A percentile compares a stretch with the other conserved stretches of the same genome.
Evolutionary conservation across 2,888 invertebrate species (phyloP).

Genomic region (Apotomis betuletana): DNA sequence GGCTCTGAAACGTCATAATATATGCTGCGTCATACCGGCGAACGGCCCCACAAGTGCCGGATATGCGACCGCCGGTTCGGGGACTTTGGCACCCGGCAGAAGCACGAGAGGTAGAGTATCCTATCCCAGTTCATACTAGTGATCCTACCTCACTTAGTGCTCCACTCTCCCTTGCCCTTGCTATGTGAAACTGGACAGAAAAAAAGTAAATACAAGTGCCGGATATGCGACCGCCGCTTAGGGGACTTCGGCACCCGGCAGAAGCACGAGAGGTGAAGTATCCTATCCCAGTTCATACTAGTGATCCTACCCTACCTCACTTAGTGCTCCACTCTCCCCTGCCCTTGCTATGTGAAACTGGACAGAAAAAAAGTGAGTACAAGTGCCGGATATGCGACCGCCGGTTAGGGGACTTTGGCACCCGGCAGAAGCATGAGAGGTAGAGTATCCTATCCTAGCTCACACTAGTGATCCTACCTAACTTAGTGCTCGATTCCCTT

Average conservation of each 20-base stretch:
- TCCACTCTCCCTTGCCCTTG: slow-evolving; percentile 40
- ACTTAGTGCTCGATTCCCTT: slow-evolving; percentile 46
- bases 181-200: slow-evolving; percentile 67
- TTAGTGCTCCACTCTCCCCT: too few species aligned
- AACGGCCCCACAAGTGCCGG: slow-evolving; percentile 71
- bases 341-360: slow-evolving; percentile 59
- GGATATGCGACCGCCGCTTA: slow-evolving; percentile 74
- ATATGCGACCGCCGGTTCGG: slow-evolving; percentile 76
- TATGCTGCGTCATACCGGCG: slow-evolving; percentile 75
- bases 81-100: slow-evolving; percentile 77
- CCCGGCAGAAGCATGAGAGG: slow-evolving; percentile 71
- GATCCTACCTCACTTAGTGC: too few species aligned
- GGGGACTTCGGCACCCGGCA: slow-evolving; percentile 77
- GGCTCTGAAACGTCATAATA: slow-evolving; percentile 72
- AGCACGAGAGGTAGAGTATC: slow-evolving; percentile 67
- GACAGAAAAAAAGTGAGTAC: slow-evolving; percentile 47
- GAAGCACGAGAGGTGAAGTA: slow-evolving; percentile 62
- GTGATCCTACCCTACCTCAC: too few species aligned
- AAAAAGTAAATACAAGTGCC: slow-evolving; percentile 70
- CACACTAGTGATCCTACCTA: too few species aligned
- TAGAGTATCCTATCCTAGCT: too few species aligned
- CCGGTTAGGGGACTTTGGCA: slow-evolving; percentile 71
- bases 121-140: slow-evolving; percentile 35
- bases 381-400: slow-evolving; percentile 73
- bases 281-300: too few species aligned